A percentile compares a stretch with the other conserved stretches of the same genome.
Evolutionary conservation across 2,113 vertebrate genomes (phyloP).

Genomic region (Hemicordylus capensis): DNA sequence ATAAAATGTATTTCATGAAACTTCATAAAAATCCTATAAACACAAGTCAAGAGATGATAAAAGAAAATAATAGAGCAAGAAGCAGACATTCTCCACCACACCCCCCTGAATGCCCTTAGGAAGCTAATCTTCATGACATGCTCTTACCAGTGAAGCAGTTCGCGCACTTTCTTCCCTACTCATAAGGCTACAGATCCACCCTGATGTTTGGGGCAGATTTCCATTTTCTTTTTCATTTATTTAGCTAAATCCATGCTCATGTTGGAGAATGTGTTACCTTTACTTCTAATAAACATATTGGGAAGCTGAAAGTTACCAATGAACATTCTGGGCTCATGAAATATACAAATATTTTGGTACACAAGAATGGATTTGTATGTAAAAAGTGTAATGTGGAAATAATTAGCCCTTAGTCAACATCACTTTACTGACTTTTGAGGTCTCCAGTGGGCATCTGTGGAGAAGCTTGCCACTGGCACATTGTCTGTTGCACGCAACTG

Average conservation of each 20-base stretch:
- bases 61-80: neutral
- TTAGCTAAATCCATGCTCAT: neutral
- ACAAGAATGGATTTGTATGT: neutral
- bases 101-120: neutral
- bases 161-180: no score
- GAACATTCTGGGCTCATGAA: neutral
- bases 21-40: neutral
- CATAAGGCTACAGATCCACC: neutral
- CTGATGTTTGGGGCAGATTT: neutral
- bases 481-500: neutral
- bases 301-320: neutral
- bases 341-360: neutral
- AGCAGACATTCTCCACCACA: neutral
- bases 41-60: neutral
- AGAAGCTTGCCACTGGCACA: neutral
- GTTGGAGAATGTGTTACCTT: neutral
- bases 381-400: neutral
- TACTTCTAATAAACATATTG: neutral
- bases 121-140: neutral
- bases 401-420: neutral
- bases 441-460: neutral
- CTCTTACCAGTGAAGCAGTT: neutral
- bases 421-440: neutral
- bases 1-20: no score
- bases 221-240: neutral